A percentile compares a stretch with the other conserved stretches of the same genome.
phyloP scores from a whole-genome alignment of 2,888 invertebrate genomes.

The Mellilla xanthometata region DNA sequence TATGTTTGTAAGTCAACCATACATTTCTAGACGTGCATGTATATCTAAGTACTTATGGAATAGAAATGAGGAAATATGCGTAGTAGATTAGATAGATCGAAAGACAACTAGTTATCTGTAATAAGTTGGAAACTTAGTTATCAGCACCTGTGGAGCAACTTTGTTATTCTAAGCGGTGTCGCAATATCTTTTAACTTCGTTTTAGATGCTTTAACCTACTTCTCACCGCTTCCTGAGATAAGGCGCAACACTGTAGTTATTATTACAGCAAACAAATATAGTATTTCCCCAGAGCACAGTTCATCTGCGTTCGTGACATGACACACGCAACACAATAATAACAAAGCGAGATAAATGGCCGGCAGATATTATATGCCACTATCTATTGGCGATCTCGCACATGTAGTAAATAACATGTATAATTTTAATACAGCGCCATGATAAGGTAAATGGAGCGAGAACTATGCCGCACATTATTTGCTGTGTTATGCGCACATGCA shows the following conservation, averaged over 20 bases:
- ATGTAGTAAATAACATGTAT: slow-evolving; percentile 55
- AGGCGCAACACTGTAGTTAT: slow-evolving; percentile 6
- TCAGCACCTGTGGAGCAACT: slow-evolving; percentile 7
- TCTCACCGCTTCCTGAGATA: slow-evolving; percentile 25
- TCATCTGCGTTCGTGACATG: slow-evolving; percentile 19
- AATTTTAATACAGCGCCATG: slow-evolving; percentile 65
- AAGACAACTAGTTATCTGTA: too few species aligned
- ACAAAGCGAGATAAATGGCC: slow-evolving; percentile 19
- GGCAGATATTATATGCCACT: slow-evolving; percentile 21
- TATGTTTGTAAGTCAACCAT: too few species aligned
- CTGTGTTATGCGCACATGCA: slow-evolving; percentile 69
- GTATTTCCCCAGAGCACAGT: slow-evolving; percentile 24
- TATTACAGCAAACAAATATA: slow-evolving; percentile 25
- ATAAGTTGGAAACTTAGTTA: background rate
- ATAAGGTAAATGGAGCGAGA: slow-evolving; percentile 77
- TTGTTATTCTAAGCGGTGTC: slow-evolving; percentile 17
- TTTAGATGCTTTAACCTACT: slow-evolving; percentile 23
- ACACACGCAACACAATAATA: slow-evolving; percentile 22
- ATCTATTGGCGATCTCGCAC: slow-evolving; percentile 49
- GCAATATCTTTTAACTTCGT: slow-evolving; percentile 15
- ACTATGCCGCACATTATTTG: slow-evolving; percentile 66
- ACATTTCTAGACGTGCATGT: too few species aligned
- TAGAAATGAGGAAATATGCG: too few species aligned
- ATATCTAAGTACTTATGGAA: too few species aligned
- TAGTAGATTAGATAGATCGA: too few species aligned